Conservation (phyloP, 1,140 invertebrate species). For the Cotesia typhae region DNA sequence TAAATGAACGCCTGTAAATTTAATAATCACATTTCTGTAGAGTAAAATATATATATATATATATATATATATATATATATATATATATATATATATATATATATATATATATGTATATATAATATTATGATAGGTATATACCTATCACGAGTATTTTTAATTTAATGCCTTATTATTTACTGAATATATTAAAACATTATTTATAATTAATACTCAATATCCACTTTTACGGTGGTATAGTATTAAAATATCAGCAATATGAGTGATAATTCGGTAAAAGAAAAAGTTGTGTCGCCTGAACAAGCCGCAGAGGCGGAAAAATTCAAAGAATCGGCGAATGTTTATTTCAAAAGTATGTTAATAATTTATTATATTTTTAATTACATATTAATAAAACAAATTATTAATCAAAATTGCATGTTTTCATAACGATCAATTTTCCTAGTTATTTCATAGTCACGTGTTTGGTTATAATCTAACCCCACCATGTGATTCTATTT, state of each 20-base stretch:
- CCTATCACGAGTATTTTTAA: neutral
- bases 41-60: conserved; percentile 3
- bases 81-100: neutral
- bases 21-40: conserved; percentile 19
- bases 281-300: conserved; percentile 52
- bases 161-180: conserved; percentile 30
- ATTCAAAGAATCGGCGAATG: conserved; percentile 85
- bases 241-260: conserved; percentile 36
- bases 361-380: neutral
- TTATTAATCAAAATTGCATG: neutral
- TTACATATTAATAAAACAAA: neutral
- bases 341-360: conserved; percentile 83
- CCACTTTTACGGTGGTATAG: conserved; percentile 11
- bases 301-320: conserved; percentile 72
- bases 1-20: neutral
- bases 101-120: neutral
- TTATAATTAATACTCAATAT: conserved; percentile 25
- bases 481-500: conserved; percentile 18
- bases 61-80: no score
- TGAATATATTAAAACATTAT: neutral
- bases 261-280: conserved; percentile 50
- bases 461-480: conserved; percentile 9
- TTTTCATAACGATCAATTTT: conserved; percentile 5
- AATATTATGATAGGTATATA: no score
- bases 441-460: conserved; percentile 6